phyloP scores from a whole-genome alignment of 2,113 vertebrate species.

The Chiloscyllium plagiosum region DNA sequence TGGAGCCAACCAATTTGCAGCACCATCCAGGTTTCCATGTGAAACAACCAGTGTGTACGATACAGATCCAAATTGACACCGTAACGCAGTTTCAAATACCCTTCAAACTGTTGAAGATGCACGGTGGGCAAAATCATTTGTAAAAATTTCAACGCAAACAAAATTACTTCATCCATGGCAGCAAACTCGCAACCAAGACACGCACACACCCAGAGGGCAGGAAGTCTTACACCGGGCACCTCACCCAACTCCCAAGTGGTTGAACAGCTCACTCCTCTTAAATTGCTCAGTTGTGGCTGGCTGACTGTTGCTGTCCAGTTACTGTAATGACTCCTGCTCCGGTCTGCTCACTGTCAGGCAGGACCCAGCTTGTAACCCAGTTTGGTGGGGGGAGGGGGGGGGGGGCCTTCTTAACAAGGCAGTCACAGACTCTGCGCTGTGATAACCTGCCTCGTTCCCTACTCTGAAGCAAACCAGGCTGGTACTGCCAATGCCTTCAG shows the following conservation, averaged over 20 bases:
- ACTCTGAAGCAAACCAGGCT: not conserved
- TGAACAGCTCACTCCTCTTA: not conserved
- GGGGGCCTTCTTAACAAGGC: not conserved
- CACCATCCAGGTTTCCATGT: not conserved
- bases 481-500: not conserved
- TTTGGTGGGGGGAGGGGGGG: too few species aligned
- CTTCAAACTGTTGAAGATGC: slow-evolving; percentile 13
- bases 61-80: slow-evolving; percentile 15
- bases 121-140: not conserved
- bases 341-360: not conserved
- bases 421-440: too few species aligned
- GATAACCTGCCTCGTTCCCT: not conserved
- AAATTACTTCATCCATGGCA: not conserved
- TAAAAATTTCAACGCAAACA: not conserved
- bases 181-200: not conserved
- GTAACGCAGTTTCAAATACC: not conserved
- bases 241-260: not conserved
- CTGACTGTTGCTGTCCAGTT: not conserved
- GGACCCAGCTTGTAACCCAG: too few species aligned
- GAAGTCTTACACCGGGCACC: not conserved
- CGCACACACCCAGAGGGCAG: not conserved
- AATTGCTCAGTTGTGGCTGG: too few species aligned
- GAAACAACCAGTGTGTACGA: not conserved
- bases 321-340: not conserved
- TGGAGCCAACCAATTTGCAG: too few species aligned